phyloP scores from a whole-genome alignment of 2,113 vertebrate species.

The Hypomesus transpacificus region DNA sequence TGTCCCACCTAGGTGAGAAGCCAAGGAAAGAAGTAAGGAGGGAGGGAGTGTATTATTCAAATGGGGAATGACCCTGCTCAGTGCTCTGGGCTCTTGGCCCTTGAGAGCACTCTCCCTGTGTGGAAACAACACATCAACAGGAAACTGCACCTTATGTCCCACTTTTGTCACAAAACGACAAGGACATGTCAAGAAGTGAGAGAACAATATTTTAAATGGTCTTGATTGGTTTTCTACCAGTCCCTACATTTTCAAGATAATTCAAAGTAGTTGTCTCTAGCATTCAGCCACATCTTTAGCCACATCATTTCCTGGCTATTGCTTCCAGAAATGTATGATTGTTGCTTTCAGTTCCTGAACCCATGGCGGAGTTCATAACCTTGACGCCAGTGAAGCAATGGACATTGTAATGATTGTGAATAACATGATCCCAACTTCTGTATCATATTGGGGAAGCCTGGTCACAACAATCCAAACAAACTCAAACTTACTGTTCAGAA shows the following conservation, averaged over 20 bases:
- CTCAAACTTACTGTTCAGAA: no score
- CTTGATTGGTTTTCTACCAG: not conserved
- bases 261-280: not conserved
- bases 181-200: not conserved
- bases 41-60: slow-evolving; percentile 6
- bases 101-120: not conserved
- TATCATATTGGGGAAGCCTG: slow-evolving; percentile 14
- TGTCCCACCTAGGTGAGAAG: slow-evolving; percentile 6
- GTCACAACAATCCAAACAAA: not conserved
- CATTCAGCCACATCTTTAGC: no score
- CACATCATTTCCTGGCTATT: no score
- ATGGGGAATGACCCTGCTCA: not conserved
- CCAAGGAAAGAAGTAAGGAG: slow-evolving; percentile 22
- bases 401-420: slow-evolving; percentile 46
- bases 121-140: not conserved
- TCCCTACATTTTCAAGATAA: not conserved
- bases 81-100: not conserved
- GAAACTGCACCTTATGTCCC: not conserved
- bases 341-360: not conserved
- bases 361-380: slow-evolving; percentile 32
- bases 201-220: not conserved
- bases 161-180: not conserved
- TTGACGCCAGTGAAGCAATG: slow-evolving; percentile 43
- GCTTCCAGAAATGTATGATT: not conserved
- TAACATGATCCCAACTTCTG: slow-evolving; percentile 54